Evolutionary conservation across 2,797 vertebrate genomes (phyloP).

Genomic region (Pseudopleuronectes americanus): DNA sequence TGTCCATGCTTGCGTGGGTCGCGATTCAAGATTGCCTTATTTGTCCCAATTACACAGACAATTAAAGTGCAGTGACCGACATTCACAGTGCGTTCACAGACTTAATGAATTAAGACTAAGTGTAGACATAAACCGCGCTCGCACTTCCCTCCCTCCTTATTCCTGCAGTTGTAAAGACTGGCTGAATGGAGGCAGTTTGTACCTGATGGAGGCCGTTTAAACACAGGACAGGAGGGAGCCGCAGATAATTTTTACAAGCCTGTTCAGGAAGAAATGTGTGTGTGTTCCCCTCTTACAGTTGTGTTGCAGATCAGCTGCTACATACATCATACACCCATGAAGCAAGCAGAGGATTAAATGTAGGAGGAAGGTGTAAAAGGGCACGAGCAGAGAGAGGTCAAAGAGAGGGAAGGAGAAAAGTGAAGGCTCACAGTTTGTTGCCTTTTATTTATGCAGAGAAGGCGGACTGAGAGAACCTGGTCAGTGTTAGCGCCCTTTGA

Average conservation of each 20-base stretch:
- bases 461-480: constrained; percentile 13
- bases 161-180: constrained; percentile 32
- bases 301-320: constrained; percentile 13
- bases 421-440: constrained; percentile 28
- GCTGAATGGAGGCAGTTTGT: constrained; percentile 41
- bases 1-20: neutral
- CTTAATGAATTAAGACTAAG: constrained; percentile 70
- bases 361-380: constrained; percentile 45
- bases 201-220: constrained; percentile 43
- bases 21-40: constrained; percentile 41
- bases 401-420: constrained; percentile 3
- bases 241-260: constrained; percentile 57
- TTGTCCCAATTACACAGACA: constrained; percentile 60
- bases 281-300: constrained; percentile 1
- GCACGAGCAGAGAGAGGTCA: constrained; percentile 15
- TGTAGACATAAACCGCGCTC: constrained; percentile 54
- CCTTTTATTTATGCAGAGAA: constrained; percentile 48
- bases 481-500: constrained; percentile 29
- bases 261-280: constrained; percentile 58
- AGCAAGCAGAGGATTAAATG: constrained; percentile 73
- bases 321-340: constrained; percentile 41
- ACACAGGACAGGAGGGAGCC: constrained; percentile 42
- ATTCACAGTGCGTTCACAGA: constrained; percentile 53
- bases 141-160: constrained; percentile 34
- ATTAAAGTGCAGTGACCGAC: constrained; percentile 48